Base-by-base conservation (phyloP, 1,140 invertebrate genomes). In the Hylyphantes graminicola region DNA sequence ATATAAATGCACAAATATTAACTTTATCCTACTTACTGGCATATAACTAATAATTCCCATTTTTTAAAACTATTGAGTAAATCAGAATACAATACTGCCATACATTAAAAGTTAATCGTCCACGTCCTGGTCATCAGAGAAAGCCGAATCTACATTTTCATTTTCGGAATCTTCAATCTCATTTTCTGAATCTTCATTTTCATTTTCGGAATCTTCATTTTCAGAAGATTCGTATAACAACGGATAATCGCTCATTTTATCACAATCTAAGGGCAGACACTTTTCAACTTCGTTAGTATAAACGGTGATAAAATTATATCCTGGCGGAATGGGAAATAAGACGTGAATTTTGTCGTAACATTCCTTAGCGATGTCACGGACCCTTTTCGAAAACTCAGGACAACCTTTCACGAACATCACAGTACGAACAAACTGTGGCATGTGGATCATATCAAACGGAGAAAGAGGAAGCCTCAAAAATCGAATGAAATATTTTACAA, bases 251-350 rank as follows among this genome's bases (percentile, higher is more conserved):
- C 17, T 7, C 68, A 53, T 65, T 54, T 10, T 15, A 59, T 81
- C 57, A 8, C 72, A 73, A 4, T 64, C 35, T 0, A 63, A 57
- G 7, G 68, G 68, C 10, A 53, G 3, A 21, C 63, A 59, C 54
- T 72, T 72, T 21, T 21, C 21, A 15, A 72, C 55, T 19, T 81
- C 67, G 13, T 67, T 73, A 1, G 48, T 72, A 54, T 73, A 81
- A 19, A 81, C 79, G 15, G 79, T 81, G 17, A 63, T 17, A 81
- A 81, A 81, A 53, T 81, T 73, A 19, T 72, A 81, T 7, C 79
- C 79, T n/a, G 61, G 35, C 7, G 68, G 79, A 72, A 81, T 73
- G 0, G 67, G 55, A 59, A 81, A 81, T 54, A 81, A 54, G 11
- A 53, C 55, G 63, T 81, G 79, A 9, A 67, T 73, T 63, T 61